Base-by-base conservation (phyloP, 2,888 invertebrate genomes). In the Cryptocephalus primarius region DNA sequence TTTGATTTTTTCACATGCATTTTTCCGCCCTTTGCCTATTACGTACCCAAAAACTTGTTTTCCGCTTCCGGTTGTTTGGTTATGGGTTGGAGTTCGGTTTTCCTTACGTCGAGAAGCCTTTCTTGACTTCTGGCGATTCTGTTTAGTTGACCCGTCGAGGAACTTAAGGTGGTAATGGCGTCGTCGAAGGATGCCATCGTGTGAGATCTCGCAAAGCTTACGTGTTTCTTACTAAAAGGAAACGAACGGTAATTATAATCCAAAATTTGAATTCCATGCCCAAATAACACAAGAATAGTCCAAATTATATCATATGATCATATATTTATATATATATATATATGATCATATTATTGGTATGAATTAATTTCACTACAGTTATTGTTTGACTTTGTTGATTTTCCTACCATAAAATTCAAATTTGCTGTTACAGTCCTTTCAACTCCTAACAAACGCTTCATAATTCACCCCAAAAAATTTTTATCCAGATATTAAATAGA, bases 171-270 rank as follows among this genome's bases (percentile, higher is more conserved):
- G 44, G 75, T 72, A 39, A 75, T 72, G 31, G 81, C 78, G 63
- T 85, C 84, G 59, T 89, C 88, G 62, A 89, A 88, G 6, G 88
- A 89, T 32, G 88, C 87, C 55, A 89, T 69, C 0, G 90, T 90
- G 65, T 90, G 88, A 4, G 90, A 90, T 47, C 90, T 78, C 41
- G 90, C 88, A 64, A 92, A 92, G 60, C 89, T 90, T 33, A 92
- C 92, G 67, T 92, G 92, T 67, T 92, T 92, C 53, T 85, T 82
- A 67, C 88, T 87, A 72, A 12, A 68, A 64, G 42, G 45, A 48
- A 6, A 36, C 6, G 22, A 22, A 22, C 22, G 6, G 2, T 4
- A 4, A 22, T 22, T 22, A 22, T 4, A 6, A 22, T 22, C 22
- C 22, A 22, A 22, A 22, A 22, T 6, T 22, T 22, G 2, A 4